Conservation (phyloP, 2,888 invertebrate genomes). For the Hypena proboscidalis region DNA sequence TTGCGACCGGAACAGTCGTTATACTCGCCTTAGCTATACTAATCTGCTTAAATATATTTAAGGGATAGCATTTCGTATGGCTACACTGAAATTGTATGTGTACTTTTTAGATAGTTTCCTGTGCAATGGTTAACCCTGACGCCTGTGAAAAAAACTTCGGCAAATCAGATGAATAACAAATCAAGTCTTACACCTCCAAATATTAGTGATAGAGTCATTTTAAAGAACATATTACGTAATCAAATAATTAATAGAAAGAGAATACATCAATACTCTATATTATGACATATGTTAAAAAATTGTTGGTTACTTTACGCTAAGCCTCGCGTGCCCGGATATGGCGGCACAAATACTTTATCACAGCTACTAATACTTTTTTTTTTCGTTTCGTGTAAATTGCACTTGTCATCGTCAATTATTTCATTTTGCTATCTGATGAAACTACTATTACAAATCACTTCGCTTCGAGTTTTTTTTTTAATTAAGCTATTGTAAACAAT, state of each 20-base stretch:
- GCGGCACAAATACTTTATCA: constrained; percentile 15
- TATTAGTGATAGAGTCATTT: no score
- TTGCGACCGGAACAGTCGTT: constrained; percentile 16
- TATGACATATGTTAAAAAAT: background rate
- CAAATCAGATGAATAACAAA: no score
- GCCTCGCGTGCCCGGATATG: constrained; percentile 29
- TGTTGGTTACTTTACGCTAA: background rate
- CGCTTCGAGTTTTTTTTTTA: background rate
- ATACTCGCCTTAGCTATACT: constrained; percentile 13
- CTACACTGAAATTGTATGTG: constrained; percentile 21
- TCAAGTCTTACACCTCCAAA: no score
- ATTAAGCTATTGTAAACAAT: background rate
- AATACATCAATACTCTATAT: no score
- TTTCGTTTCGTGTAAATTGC: constrained; percentile 1
- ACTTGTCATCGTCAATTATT: constrained; percentile 7
- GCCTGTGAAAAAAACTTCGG: no score
- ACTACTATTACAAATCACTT: constrained; percentile 9
- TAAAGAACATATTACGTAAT: no score
- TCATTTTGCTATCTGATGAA: constrained; percentile 25
- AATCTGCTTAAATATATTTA: constrained; percentile 18
- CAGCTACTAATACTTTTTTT: constrained; percentile 3
- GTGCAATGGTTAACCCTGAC: no score
- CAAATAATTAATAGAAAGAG: no score
- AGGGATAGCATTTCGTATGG: constrained; percentile 8
- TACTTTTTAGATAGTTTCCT: no score